Base-by-base conservation (phyloP, 2,797 vertebrate genomes). In the Crenichthys baileyi region DNA sequence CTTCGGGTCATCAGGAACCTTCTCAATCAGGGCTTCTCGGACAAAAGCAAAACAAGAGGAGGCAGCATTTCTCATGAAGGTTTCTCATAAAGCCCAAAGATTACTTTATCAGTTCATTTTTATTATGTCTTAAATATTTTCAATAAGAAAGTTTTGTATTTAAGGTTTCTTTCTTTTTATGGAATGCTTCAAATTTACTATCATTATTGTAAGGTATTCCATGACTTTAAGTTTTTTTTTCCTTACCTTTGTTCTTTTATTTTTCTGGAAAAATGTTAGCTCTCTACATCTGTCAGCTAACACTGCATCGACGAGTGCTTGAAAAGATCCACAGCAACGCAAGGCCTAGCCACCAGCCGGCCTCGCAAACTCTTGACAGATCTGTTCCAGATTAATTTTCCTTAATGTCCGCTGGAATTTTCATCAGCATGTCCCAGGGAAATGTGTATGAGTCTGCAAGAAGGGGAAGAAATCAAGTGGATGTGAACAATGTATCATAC, bases 351-450 rank as follows among this genome's bases (percentile, higher is more conserved):
- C 51, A 50, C 2, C 41, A 73, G 87, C 83, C 48, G 61, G 75
- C 81, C 60, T 91, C 80, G 76, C 87, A 84, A 91, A 89, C 84
- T 65, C 79, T 77, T 75, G 88, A 91, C 84, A 92, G 81, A 90
- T 93, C 89, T 89, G 83, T 88, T 89, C 76, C 87, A 87, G 87
- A 92, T 92, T 86, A 74, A 92, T 91, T 94, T 94, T 93, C 90
- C 92, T 78, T 84, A 82, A 89, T 87, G 86, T 87, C 78, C 6
- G 53, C 73, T 70, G 85, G 92, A 91, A 89, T 88, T 89, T 72
- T 87, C 75, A 81, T 90, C 83, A 82, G 71, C 87, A 81, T 77
- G 44, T 83, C 76, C 0, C 0, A 84, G 79, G 84, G 74, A 79
- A 87, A 48, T 73, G 60, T 44, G 65, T 71, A 77, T 22, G 8